Evolutionary conservation across 2,113 vertebrate species (phyloP).

Genomic region (Gasterosteus nipponicus): DNA sequence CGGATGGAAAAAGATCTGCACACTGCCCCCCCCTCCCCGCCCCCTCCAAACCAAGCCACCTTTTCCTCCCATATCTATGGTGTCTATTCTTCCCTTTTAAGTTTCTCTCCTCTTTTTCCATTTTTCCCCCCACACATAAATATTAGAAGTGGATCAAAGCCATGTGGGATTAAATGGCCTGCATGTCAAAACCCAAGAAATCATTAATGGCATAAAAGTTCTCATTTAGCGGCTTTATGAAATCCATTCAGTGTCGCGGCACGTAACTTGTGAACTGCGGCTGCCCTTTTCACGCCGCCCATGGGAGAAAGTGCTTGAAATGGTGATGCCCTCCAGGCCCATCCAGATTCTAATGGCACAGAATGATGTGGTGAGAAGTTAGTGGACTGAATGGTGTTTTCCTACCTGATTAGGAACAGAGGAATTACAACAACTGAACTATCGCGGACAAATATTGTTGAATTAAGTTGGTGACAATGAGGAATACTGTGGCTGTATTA

Average conservation of each 20-base stretch:
- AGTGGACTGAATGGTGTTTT: not conserved
- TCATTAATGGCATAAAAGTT: constrained; percentile 39
- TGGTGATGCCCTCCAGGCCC: constrained; percentile 2
- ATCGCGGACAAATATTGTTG: constrained; percentile 27
- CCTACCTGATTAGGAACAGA: not conserved
- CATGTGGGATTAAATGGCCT: constrained; percentile 36
- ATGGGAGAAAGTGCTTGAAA: constrained; percentile 2
- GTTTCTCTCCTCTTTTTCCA: not conserved
- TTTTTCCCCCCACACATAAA: not conserved
- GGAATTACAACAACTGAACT: constrained; percentile 3
- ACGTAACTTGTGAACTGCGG: not conserved
- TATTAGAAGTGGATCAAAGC: constrained; percentile 32
- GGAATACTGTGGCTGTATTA: constrained; percentile 8
- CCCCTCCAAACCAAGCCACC: not conserved
- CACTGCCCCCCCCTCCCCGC: too few species aligned
- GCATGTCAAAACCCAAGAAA: constrained; percentile 32
- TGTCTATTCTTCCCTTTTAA: not conserved
- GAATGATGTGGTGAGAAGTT: not conserved
- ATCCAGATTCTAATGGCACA: not conserved
- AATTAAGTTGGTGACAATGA: constrained; percentile 23
- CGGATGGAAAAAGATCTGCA: constrained; percentile 26
- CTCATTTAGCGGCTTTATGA: constrained; percentile 23
- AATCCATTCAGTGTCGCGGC: constrained; percentile 2
- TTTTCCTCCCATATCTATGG: not conserved
- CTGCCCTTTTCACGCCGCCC: constrained; percentile 4